phyloP scores from a whole-genome alignment of 2,797 vertebrate genomes.

The Schizopygopsis pylzovi region DNA sequence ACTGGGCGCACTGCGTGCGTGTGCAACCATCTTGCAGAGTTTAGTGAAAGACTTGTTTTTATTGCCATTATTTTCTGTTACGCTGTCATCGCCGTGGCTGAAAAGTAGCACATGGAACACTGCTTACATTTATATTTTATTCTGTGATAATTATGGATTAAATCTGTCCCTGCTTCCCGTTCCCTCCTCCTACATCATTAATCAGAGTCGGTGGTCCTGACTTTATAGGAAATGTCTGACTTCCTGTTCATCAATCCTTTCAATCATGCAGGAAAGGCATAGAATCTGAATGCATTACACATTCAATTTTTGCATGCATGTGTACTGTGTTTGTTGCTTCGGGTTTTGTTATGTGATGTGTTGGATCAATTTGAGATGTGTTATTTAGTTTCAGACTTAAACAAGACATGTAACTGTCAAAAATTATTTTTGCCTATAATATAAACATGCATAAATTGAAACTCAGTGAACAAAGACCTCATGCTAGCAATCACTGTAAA shows the following conservation, averaged over 20 bases:
- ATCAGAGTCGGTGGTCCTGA: conserved; percentile 60
- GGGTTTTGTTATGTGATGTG: neutral
- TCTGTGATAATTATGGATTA: too few relatives aligned
- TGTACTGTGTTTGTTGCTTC: neutral
- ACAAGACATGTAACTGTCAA: neutral
- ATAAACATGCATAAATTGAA: neutral
- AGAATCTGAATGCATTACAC: conserved; percentile 48
- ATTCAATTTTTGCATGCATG: neutral
- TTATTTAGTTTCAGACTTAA: neutral
- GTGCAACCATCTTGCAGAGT: too few relatives aligned
- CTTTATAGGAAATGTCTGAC: conserved; percentile 66
- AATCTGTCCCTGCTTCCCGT: neutral
- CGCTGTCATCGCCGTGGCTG: too few relatives aligned
- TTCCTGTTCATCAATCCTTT: conserved; percentile 64
- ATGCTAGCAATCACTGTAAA: neutral
- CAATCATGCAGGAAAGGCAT: conserved; percentile 56
- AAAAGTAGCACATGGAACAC: too few relatives aligned
- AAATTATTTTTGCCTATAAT: neutral
- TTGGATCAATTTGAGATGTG: neutral
- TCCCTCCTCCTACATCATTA: conserved; percentile 23
- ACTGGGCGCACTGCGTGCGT: too few relatives aligned
- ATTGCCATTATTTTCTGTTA: too few relatives aligned
- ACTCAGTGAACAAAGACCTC: neutral
- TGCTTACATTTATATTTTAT: too few relatives aligned
- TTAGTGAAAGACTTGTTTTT: too few relatives aligned